phyloP scores from a whole-genome alignment of 1,140 invertebrate species.

The Phocides pigmalion region DNA sequence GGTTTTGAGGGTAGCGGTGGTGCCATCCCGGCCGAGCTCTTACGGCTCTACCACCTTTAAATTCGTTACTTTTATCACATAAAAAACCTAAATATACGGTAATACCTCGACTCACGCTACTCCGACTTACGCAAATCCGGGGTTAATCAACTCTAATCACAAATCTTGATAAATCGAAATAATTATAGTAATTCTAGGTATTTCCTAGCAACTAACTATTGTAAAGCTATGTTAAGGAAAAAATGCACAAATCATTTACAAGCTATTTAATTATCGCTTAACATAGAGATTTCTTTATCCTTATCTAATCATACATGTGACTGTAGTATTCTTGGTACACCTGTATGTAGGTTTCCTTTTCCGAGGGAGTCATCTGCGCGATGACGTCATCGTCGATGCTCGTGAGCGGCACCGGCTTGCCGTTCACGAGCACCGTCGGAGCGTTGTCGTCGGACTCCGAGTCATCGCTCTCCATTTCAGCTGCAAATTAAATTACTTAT shows the following conservation, averaged over 20 bases:
- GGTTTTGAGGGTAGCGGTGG: no score
- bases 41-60: no score
- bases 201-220: no score
- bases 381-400: conserved; percentile 90
- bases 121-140: no score
- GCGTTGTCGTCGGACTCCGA: conserved; percentile 93
- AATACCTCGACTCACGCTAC: no score
- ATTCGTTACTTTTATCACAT: no score
- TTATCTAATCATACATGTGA: conserved; percentile 87
- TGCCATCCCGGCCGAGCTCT: no score
- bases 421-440: conserved; percentile 93
- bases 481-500: conserved; percentile 83
- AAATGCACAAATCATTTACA: neutral
- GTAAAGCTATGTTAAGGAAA: neutral
- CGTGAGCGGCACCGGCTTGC: conserved; percentile 90
- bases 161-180: no score
- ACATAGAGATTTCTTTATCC: neutral
- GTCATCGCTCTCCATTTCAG: conserved; percentile 91
- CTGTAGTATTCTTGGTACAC: conserved; percentile 97
- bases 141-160: no score
- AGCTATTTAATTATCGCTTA: conserved; percentile 7
- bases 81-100: no score
- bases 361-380: conserved; percentile 94
- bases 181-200: no score
- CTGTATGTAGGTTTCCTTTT: conserved; percentile 97